Conservation (phyloP, 2,797 vertebrate genomes). For the Ceryle rudis region DNA sequence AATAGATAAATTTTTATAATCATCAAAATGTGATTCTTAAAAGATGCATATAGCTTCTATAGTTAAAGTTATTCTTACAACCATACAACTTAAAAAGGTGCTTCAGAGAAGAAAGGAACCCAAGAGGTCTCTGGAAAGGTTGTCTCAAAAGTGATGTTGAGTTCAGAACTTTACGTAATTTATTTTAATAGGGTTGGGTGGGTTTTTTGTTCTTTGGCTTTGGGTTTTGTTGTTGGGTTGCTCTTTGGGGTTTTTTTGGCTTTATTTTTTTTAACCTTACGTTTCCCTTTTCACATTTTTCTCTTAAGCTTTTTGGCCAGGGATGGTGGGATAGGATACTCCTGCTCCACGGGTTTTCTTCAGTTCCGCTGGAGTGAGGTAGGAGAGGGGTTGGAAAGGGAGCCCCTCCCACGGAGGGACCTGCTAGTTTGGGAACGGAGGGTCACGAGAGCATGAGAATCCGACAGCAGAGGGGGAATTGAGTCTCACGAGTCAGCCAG, state of each 20-base stretch:
- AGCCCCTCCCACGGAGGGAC: background rate
- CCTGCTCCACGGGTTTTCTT: background rate
- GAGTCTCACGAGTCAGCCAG: background rate
- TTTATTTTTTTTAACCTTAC: background rate
- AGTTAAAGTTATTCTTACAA: slow-evolving; percentile 77
- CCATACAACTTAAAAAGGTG: slow-evolving; percentile 75
- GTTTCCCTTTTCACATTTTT: background rate
- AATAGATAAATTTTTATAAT: slow-evolving; percentile 84
- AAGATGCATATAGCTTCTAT: slow-evolving; percentile 79
- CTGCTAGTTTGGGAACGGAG: background rate
- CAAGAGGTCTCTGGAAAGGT: slow-evolving; percentile 58
- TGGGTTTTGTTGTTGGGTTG: no score
- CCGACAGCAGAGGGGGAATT: background rate
- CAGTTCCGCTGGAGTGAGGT: background rate
- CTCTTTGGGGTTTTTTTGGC: no score
- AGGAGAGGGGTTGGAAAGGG: background rate
- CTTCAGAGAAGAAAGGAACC: slow-evolving; percentile 66
- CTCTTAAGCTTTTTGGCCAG: background rate
- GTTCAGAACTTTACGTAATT: slow-evolving; percentile 56
- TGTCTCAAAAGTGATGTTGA: slow-evolving; percentile 30
- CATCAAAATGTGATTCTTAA: slow-evolving; percentile 83
- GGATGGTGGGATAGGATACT: background rate
- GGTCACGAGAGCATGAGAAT: background rate
- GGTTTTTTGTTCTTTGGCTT: background rate
- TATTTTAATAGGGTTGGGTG: slow-evolving; percentile 26